Evolutionary conservation across 2,113 vertebrate genomes (phyloP), one percentile per base, ranked within the genome.

Genomic region (Nasalis larvatus): DNA sequence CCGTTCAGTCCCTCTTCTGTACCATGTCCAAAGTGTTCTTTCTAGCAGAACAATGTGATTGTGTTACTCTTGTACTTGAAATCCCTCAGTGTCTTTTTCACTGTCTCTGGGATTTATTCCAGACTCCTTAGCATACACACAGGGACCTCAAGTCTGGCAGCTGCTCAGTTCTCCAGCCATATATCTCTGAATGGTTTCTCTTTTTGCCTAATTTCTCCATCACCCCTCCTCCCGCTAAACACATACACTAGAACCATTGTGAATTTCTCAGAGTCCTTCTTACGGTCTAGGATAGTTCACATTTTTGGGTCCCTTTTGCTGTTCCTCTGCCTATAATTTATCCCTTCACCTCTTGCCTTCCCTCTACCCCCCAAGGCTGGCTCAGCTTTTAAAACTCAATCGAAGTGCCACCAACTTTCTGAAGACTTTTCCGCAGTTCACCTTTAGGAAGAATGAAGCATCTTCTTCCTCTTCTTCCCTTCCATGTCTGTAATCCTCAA

Each of bases 101-200:
- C 56, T 90, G 82, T 74, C 92, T 90, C 63, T 87, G 45, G 80
- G 85, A 77, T 58, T 93, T 60, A 93, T n/a, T 81, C 63, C 89
- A 78, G 82, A 89, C 54, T 88, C 68, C 54, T 60, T 91, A 82
- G 91, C 47, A 45, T 63, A 40, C 45, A 27, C 56, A 8, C 52
- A 89, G 81, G 84, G 45, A 92, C 45, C 83, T 80, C 5, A 32
- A 69, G 11, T 80, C 92, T 74, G 49, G 63, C 63, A 68, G 63
- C 78, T 83, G 54, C 86, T 1, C 14, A 66, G 76, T 71, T 74
- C 90, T 81, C 56, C 35, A 69, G 42, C 78, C 32, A 18, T 66
- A 4, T 86, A 42, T 89, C 63, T 40, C 73, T 74, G 35, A 93
- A 78, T 87, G 32, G 42, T 30, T 91, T 95, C 90, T 93, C 78